A percentile compares a stretch with the other conserved stretches of the same genome.
Evolutionary conservation across 2,797 vertebrate species (phyloP).

Genomic region (Pelobates cultripes): DNA sequence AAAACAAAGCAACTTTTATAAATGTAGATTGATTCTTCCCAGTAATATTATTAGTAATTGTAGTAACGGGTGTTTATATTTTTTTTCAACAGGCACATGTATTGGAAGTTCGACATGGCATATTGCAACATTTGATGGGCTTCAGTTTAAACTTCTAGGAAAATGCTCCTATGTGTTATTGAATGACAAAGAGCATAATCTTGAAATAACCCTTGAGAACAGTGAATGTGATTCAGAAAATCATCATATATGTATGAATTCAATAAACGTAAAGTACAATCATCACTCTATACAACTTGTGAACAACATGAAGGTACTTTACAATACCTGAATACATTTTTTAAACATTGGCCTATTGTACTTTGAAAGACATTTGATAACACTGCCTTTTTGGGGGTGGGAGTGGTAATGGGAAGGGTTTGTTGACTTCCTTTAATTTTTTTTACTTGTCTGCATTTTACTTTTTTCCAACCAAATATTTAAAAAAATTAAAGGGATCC

Average conservation of each 20-base stretch:
- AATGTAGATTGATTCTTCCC: too few relatives aligned
- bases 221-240: slow-evolving; percentile 73
- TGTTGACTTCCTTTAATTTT: too few relatives aligned
- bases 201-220: slow-evolving; percentile 83
- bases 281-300: slow-evolving; percentile 74
- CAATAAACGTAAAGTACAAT: slow-evolving; percentile 80
- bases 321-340: too few relatives aligned
- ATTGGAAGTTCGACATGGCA: slow-evolving; percentile 91
- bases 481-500: too few relatives aligned
- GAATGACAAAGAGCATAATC: slow-evolving; percentile 68
- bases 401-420: too few relatives aligned
- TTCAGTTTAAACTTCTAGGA: slow-evolving; percentile 83
- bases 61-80: not conserved
- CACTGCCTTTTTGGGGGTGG: too few relatives aligned
- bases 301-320: slow-evolving; percentile 85
- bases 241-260: slow-evolving; percentile 83
- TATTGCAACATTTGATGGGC: slow-evolving; percentile 88
- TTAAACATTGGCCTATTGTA: too few relatives aligned
- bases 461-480: too few relatives aligned
- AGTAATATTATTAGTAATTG: not conserved
- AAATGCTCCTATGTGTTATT: slow-evolving; percentile 89
- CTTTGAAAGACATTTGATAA: too few relatives aligned
- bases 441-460: too few relatives aligned
- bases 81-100: slow-evolving; percentile 81
- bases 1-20: too few relatives aligned